These are phyloP conservation scores for Ennomos erosarius DNA, from an alignment of 2,888 invertebrate genomes.

Conservation along the genomic window DNA sequence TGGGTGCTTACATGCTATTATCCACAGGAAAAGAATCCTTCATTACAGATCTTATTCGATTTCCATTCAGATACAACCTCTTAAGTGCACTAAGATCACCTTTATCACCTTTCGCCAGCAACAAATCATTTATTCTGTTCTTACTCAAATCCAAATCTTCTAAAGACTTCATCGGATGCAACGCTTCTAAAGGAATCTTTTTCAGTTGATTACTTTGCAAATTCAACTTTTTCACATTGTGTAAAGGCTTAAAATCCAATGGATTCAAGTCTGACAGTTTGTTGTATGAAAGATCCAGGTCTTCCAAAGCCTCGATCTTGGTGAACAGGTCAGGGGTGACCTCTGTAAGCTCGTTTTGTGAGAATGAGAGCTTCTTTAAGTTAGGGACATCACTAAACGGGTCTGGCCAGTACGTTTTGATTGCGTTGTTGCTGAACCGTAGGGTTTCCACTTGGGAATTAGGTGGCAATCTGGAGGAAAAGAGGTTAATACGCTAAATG, in stretches of 20 bases:
- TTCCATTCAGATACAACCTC: conserved; percentile 79
- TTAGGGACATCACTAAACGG: conserved; percentile 71
- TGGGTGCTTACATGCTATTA: conserved; percentile 72
- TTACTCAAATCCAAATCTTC: conserved; percentile 79
- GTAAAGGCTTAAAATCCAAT: conserved; percentile 68
- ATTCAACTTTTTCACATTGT: conserved; percentile 68
- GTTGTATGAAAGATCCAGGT: conserved; percentile 83
- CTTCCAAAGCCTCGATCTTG: conserved; percentile 69
- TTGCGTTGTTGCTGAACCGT: conserved; percentile 72
- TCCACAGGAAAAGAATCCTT: conserved; percentile 70
- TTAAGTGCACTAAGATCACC: conserved; percentile 62
- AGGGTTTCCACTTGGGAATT: conserved; percentile 72
- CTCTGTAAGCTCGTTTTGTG: conserved; percentile 75
- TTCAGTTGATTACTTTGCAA: conserved; percentile 77
- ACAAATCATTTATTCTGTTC: conserved; percentile 71
- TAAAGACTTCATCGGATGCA: conserved; percentile 67
- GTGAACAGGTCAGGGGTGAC: conserved; percentile 78
- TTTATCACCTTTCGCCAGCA: conserved; percentile 63
- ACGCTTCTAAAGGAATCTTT: conserved; percentile 67
- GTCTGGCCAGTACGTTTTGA: conserved; percentile 77
- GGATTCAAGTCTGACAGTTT: conserved; percentile 69
- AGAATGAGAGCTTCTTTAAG: conserved; percentile 74
- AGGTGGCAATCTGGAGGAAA: conserved; percentile 70
- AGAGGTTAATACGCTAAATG: neutral
- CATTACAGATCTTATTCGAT: conserved; percentile 71